Percentiles rank a stretch among this genome's conserved stretches.
phyloP scores from a whole-genome alignment of 2,113 vertebrate genomes.

The Myanophis thanlyinensis region DNA sequence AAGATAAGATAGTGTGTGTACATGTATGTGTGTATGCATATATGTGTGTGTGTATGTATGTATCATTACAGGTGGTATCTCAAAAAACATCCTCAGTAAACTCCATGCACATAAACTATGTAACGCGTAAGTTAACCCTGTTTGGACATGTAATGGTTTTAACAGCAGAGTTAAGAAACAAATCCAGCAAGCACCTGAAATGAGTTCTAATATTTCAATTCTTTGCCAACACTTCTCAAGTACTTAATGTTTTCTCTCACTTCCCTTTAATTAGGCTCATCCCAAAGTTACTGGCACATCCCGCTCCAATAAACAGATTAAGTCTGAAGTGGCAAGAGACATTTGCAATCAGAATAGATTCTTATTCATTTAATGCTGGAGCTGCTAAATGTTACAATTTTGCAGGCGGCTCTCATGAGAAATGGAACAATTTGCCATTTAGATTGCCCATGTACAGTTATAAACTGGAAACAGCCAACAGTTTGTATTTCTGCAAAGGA shows the following conservation, averaged over 20 bases:
- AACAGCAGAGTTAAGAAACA: background rate
- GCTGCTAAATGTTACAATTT: constrained; percentile 6
- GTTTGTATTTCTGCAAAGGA: constrained; percentile 19
- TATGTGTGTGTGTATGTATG: background rate
- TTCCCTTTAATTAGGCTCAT: background rate
- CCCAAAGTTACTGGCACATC: background rate
- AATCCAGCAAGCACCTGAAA: background rate
- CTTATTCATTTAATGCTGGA: constrained; percentile 1
- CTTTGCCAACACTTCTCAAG: background rate
- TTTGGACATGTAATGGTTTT: background rate
- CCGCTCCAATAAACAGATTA: constrained; percentile 9
- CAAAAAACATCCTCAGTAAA: background rate
- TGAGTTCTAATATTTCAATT: constrained; percentile 2
- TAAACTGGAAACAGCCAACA: background rate
- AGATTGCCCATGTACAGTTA: background rate
- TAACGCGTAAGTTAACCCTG: background rate
- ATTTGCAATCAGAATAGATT: constrained; percentile 11
- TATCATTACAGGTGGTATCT: background rate
- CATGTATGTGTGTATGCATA: background rate
- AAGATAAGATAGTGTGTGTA: background rate
- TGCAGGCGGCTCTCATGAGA: background rate
- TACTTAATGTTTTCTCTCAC: background rate
- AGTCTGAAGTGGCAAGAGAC: constrained; percentile 2
- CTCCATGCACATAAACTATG: background rate
- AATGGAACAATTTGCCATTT: background rate